phyloP scores from a whole-genome alignment of 2,113 vertebrate genomes.

The Ctenomys sociabilis region DNA sequence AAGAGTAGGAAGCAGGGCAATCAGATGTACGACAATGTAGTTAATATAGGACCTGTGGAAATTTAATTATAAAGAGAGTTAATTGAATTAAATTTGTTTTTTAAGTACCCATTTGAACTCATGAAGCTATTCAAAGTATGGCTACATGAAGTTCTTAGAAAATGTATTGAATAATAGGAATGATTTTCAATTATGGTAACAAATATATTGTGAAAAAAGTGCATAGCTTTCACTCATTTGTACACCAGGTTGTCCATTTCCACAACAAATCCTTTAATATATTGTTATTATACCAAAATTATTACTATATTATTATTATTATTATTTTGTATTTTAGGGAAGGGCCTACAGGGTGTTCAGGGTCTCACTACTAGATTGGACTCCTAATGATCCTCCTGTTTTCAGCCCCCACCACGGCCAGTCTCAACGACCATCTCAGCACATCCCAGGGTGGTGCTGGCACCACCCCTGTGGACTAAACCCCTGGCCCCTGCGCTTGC shows the following conservation, averaged over 20 bases:
- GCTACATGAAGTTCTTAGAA: too few relatives aligned
- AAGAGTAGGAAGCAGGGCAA: accelerated
- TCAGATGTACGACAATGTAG: not conserved
- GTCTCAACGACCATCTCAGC: too few relatives aligned
- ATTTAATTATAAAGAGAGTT: not conserved
- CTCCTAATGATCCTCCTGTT: too few relatives aligned
- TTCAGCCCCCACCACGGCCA: too few relatives aligned
- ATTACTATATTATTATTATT: too few relatives aligned
- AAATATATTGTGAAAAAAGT: not conserved
- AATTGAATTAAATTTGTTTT: not conserved
- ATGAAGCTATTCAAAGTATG: too few relatives aligned
- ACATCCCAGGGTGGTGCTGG: too few relatives aligned
- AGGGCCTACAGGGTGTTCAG: too few relatives aligned
- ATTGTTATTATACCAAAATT: not conserved
- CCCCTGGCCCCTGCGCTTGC: too few relatives aligned
- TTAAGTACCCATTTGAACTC: not conserved
- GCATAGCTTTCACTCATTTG: not conserved
- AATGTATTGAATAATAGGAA: not conserved
- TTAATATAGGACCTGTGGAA: not conserved
- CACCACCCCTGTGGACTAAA: too few relatives aligned
- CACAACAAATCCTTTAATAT: not conserved
- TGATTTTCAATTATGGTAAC: not conserved
- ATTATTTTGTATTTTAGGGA: too few relatives aligned
- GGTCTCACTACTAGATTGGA: too few relatives aligned
- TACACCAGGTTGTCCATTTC: not conserved